These are phyloP conservation scores for Chlorocebus sabaeus DNA, from an alignment of 2,113 vertebrate genomes.

Conservation along the genomic window DNA sequence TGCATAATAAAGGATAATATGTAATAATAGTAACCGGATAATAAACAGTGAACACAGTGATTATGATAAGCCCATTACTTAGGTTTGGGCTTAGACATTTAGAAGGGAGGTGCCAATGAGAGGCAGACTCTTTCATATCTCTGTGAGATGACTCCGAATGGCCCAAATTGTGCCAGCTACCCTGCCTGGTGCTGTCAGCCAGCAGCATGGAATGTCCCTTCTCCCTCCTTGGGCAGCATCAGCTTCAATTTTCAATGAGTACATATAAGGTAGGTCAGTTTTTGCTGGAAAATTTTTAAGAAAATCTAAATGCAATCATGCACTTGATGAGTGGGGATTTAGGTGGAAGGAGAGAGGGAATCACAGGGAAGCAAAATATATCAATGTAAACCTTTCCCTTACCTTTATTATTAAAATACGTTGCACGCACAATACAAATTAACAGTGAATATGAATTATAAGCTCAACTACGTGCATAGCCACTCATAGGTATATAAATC, in stretches of 20 bases:
- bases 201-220: neutral
- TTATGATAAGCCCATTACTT: neutral
- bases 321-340: neutral
- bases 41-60: constrained; percentile 6
- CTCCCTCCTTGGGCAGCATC: neutral
- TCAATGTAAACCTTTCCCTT: neutral
- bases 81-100: constrained; percentile 14
- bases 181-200: neutral
- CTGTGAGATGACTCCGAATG: neutral
- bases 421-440: neutral
- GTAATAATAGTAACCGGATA: neutral
- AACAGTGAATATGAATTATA: constrained; percentile 41
- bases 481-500: neutral
- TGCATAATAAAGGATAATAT: neutral
- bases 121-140: neutral
- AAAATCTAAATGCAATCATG: constrained; percentile 27
- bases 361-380: neutral
- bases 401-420: neutral
- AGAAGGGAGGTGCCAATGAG: neutral
- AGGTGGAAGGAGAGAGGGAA: neutral
- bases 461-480: neutral
- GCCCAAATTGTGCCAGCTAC: neutral
- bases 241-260: neutral
- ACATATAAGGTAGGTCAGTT: neutral
- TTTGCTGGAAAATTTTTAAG: neutral